Evolutionary conservation across 2,888 invertebrate genomes (phyloP).

Genomic region (Machimus rusticus): DNA sequence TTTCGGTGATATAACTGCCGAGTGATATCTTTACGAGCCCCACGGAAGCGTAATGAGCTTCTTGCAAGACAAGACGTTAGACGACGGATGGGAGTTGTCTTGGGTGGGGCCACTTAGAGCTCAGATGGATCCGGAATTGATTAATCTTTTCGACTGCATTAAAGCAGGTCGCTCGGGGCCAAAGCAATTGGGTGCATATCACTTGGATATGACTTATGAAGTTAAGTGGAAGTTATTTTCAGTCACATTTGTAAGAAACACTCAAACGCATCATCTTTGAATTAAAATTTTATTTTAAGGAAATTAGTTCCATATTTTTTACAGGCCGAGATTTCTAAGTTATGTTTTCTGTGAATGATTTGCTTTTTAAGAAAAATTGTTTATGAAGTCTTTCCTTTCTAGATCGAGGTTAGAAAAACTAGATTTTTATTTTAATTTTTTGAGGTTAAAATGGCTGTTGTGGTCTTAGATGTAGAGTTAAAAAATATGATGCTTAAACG

Average conservation of each 20-base stretch:
- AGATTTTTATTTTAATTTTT: no score
- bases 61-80: background rate
- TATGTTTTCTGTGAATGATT: no score
- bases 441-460: no score
- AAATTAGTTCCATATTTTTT: background rate
- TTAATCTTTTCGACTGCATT: background rate
- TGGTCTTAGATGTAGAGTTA: no score
- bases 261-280: background rate
- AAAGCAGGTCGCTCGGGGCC: background rate
- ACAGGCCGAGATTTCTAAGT: no score
- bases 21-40: background rate
- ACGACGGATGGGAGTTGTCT: background rate
- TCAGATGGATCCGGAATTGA: background rate
- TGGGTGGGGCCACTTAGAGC: background rate
- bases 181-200: background rate
- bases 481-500: no score
- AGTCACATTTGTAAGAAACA: background rate
- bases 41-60: background rate
- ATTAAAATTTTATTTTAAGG: background rate
- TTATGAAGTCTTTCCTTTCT: no score
- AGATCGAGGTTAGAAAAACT: no score
- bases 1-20: background rate
- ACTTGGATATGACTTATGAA: background rate
- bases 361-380: no score
- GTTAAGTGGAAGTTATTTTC: background rate